Conservation (phyloP, 1,140 invertebrate genomes). For the Idris sp. region DNA sequence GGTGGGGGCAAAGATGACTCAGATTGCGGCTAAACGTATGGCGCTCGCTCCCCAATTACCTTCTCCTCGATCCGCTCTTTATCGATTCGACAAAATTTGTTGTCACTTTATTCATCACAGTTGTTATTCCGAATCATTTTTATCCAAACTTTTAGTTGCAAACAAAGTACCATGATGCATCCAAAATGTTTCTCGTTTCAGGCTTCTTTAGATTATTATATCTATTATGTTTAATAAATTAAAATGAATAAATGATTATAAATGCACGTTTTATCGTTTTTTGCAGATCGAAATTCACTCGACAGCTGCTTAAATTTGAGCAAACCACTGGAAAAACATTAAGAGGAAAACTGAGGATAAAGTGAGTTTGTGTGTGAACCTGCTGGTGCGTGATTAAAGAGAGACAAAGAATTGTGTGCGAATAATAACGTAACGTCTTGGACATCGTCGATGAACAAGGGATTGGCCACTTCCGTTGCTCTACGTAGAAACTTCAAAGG, state of each 20-base stretch:
- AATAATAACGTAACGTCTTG: conserved; percentile 33
- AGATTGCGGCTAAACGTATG: conserved; percentile 26
- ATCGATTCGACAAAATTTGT: conserved; percentile 19
- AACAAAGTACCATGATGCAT: too few relatives aligned
- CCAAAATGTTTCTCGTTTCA: too few relatives aligned
- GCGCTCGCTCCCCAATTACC: conserved; percentile 7
- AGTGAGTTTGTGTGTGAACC: conserved; percentile 15
- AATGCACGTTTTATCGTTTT: too few relatives aligned
- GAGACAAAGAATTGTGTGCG: conserved; percentile 29
- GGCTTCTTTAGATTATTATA: too few relatives aligned
- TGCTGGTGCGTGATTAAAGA: conserved; percentile 31
- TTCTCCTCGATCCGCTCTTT: conserved; percentile 9
- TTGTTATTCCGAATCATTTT: too few relatives aligned
- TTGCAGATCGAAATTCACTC: too few relatives aligned
- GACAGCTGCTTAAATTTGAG: too few relatives aligned
- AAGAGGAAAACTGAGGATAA: not conserved
- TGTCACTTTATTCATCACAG: conserved; percentile 2
- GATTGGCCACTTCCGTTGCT: conserved; percentile 31
- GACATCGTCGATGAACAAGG: conserved; percentile 30
- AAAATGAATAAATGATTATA: too few relatives aligned
- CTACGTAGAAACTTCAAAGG: conserved; percentile 20
- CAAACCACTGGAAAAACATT: too few relatives aligned
- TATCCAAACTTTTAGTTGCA: too few relatives aligned
- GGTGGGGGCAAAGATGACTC: conserved; percentile 25
- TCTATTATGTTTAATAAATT: too few relatives aligned